phyloP scores from a whole-genome alignment of 2,113 vertebrate species.

The Takifugu flavidus region DNA sequence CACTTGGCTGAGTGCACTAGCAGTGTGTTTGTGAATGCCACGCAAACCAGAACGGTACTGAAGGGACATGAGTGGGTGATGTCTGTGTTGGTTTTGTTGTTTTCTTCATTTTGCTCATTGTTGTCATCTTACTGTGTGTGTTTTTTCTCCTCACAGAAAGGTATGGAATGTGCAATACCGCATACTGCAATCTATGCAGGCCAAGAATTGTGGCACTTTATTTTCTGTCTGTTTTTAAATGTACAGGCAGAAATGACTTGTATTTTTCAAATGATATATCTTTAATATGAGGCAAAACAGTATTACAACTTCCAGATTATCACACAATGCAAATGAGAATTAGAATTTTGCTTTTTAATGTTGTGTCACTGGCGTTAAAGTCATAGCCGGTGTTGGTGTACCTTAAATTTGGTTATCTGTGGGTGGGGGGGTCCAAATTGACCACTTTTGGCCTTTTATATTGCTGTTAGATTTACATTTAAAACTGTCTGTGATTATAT shows the following conservation, averaged over 20 bases:
- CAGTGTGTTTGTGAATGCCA: conserved; percentile 50
- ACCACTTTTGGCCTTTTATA: conserved; percentile 71
- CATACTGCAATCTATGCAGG: conserved; percentile 82
- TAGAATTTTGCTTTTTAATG: conserved; percentile 59
- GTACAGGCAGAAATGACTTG: conserved; percentile 76
- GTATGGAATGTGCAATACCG: conserved; percentile 76
- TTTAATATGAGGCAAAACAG: conserved; percentile 73
- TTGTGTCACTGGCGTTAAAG: conserved; percentile 45
- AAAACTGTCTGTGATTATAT: conserved; percentile 38
- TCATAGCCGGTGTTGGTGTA: conserved; percentile 47
- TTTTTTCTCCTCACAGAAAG: conserved; percentile 58
- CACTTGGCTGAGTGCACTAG: conserved; percentile 46
- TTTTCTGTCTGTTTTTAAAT: conserved; percentile 79
- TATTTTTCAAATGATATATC: conserved; percentile 79
- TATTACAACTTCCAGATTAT: conserved; percentile 66
- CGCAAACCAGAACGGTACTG: conserved; percentile 44
- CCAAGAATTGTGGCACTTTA: conserved; percentile 80
- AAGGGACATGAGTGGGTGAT: conserved; percentile 28
- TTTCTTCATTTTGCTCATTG: conserved; percentile 21
- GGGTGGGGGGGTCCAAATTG: conserved; percentile 52
- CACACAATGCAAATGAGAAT: conserved; percentile 60
- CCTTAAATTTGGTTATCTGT: conserved; percentile 61
- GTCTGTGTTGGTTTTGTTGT: conserved; percentile 24
- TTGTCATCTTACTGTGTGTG: conserved; percentile 26
- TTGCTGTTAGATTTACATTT: conserved; percentile 48